Base-by-base conservation (phyloP, 2,797 vertebrate genomes). In the Serranus cabrilla region DNA sequence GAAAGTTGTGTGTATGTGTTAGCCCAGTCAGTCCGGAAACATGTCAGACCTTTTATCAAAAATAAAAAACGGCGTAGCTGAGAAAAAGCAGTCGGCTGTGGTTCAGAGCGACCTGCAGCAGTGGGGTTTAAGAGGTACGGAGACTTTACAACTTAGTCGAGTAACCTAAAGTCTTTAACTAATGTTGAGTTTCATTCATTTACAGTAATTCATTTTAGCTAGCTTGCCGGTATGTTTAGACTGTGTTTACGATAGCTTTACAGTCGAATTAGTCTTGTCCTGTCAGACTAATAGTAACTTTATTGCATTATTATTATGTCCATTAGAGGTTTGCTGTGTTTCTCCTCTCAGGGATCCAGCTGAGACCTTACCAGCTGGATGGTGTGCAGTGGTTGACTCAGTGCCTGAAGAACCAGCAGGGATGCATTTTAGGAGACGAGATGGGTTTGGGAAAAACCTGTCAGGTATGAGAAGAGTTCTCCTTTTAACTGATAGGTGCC, bases 401-500 rank as follows among this genome's bases (percentile, higher is more conserved):
- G 45, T 91, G 96, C 77, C 93, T 94, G 42, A 68, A 91, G 14
- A 81, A 83, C 79, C 96, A 96, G 78, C 93, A 91, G 56, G 97
- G 97, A 77, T 98, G 97, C 80, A 96, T 99, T 68, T 89, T 99
- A 51, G 97, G 96, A 4, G 97, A 99, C 59, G 97, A 99, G 90
- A 99, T 99, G 97, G 98, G 98, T 61, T 91, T 99, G 78, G 98
- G 97, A 0, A 99, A 99, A 92, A 99, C 97, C 75, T 99, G 97
- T 70, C 98, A 99, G 96, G 97, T 99, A 46, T 25, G 74, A 65
- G 10, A 40, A 42, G 46, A 12, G 2, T 51, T 7, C 21, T 17
- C 12, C 3, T 34, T 27, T 27, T 43, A 34, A 2, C 16, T 21
- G 13, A 17, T 14, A 17, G 6, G 17, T 45, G 42, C 27, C 27